These are phyloP conservation scores for Cygnus atratus DNA, from an alignment of 2,113 vertebrate species.

Conservation along the genomic window DNA sequence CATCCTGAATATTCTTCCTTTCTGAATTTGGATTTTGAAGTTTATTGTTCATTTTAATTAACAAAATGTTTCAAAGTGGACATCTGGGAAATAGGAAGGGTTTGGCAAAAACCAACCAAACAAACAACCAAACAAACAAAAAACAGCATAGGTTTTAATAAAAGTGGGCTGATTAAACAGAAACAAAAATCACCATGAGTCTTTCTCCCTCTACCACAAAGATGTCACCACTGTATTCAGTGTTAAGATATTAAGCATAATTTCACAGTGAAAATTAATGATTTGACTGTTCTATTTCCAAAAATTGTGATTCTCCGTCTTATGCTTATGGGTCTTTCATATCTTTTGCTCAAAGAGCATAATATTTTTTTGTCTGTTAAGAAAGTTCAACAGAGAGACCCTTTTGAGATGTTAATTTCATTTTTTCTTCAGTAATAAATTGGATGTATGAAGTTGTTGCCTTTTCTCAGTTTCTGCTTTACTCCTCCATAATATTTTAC, in stretches of 20 bases:
- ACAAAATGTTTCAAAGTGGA: background rate
- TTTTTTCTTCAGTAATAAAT: background rate
- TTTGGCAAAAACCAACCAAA: background rate
- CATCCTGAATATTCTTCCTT: background rate
- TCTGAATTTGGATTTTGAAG: background rate
- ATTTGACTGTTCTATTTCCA: background rate
- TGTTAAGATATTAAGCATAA: background rate
- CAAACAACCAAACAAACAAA: background rate
- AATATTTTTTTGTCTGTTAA: background rate
- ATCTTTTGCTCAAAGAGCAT: background rate
- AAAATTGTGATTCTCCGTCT: background rate
- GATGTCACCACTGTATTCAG: rapidly evolving
- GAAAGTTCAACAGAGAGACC: background rate
- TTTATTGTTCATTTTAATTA: background rate
- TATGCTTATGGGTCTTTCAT: background rate
- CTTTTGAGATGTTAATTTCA: background rate
- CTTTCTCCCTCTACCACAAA: background rate
- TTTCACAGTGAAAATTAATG: background rate
- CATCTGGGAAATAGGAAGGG: background rate
- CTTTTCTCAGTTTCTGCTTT: background rate
- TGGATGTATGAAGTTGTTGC: background rate
- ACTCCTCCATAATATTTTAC: background rate
- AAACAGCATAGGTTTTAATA: background rate
- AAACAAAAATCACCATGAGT: background rate
- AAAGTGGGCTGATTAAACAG: background rate